These are phyloP conservation scores for Colletes gigas DNA, from an alignment of 1,140 invertebrate species.

Conservation along the genomic window DNA sequence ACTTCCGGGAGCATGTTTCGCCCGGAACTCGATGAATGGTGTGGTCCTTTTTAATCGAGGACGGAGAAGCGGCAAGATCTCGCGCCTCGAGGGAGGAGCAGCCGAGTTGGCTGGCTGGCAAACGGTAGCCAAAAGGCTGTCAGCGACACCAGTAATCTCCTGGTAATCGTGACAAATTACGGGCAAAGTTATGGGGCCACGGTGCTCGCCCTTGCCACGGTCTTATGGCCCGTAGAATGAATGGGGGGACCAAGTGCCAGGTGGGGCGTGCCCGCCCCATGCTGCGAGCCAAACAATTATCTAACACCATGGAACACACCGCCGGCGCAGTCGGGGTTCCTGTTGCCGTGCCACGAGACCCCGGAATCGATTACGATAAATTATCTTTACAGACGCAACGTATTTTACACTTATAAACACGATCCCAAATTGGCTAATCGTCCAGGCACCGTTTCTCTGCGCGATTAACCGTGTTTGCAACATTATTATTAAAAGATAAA, in stretches of 20 bases:
- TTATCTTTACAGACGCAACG: slow-evolving; percentile 15
- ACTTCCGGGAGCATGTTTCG: slow-evolving; percentile 6
- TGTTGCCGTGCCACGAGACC: background rate
- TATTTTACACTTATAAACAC: background rate
- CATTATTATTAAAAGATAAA: too few relatives aligned
- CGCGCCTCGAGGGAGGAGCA: slow-evolving; percentile 8
- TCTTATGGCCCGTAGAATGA: slow-evolving; percentile 56
- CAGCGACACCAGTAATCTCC: slow-evolving; percentile 77
- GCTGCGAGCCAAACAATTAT: slow-evolving; percentile 73
- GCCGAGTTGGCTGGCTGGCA: slow-evolving; percentile 13
- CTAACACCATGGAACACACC: slow-evolving; percentile 64
- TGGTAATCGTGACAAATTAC: slow-evolving; percentile 79
- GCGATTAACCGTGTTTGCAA: too few relatives aligned
- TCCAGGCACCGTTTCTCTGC: background rate
- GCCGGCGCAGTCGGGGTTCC: slow-evolving; percentile 55
- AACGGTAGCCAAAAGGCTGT: slow-evolving; percentile 73
- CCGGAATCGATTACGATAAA: slow-evolving; percentile 41
- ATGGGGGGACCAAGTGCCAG: slow-evolving; percentile 71
- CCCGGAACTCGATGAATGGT: background rate
- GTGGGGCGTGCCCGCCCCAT: slow-evolving; percentile 69
- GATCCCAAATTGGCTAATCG: background rate
- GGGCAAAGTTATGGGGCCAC: slow-evolving; percentile 54
- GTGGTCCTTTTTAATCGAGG: background rate
- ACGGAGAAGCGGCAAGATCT: background rate
- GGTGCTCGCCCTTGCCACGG: background rate